Evolutionary conservation across 2,888 invertebrate genomes (phyloP).

Genomic region (Dione vanillae): DNA sequence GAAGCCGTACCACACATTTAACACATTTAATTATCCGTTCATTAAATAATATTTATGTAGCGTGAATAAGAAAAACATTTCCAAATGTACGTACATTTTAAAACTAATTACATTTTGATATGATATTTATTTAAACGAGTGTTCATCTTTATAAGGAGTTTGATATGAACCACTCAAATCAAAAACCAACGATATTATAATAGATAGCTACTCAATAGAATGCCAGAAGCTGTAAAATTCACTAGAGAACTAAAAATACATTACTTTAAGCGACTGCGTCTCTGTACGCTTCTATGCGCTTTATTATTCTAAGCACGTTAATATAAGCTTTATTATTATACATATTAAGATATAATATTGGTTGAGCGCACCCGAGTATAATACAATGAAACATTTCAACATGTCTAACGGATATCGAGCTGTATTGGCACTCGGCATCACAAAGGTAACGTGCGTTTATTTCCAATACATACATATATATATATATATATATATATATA

Average conservation of each 20-base stretch:
- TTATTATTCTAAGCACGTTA: slow-evolving; percentile 13
- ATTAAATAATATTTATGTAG: too few relatives aligned
- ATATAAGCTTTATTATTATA: slow-evolving; percentile 10
- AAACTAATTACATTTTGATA: too few relatives aligned
- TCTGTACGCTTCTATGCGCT: slow-evolving; percentile 33
- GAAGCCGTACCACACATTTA: not conserved
- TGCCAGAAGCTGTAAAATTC: slow-evolving; percentile 39
- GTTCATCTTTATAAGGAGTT: not conserved
- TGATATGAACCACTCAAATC: not conserved
- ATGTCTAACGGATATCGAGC: slow-evolving; percentile 28
- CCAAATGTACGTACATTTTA: too few relatives aligned
- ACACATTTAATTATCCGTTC: too few relatives aligned
- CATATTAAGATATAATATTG: slow-evolving; percentile 2
- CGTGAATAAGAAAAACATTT: too few relatives aligned
- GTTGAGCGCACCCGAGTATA: not conserved
- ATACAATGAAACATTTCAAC: slow-evolving; percentile 21
- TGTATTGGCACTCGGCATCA: slow-evolving; percentile 35
- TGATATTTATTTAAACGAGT: not conserved
- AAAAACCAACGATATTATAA: slow-evolving; percentile 22
- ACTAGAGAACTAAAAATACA: slow-evolving; percentile 38
- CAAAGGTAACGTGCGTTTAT: slow-evolving; percentile 34
- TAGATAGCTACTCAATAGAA: not conserved
- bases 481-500: too few relatives aligned
- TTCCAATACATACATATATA: slow-evolving; percentile 32
- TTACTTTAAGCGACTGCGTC: slow-evolving; percentile 37